These are phyloP conservation scores for Deilephila porcellus DNA, from an alignment of 2,888 invertebrate genomes.

Conservation along the genomic window DNA sequence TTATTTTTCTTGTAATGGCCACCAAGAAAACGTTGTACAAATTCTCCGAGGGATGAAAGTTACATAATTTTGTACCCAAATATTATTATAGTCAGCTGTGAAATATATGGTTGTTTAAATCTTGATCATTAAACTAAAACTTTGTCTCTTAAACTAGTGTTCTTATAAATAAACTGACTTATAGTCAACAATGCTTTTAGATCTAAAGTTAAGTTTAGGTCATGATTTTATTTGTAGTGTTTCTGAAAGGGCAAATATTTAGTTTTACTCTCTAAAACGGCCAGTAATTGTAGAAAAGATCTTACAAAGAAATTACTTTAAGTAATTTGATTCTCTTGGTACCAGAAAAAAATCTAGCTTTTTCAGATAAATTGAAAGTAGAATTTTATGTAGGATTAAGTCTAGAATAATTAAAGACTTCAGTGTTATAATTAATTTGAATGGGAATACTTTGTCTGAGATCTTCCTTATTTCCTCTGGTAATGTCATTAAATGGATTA, in stretches of 20 bases:
- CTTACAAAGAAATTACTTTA: slow-evolving; percentile 17
- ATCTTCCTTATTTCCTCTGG: not conserved
- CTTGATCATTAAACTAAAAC: too few relatives aligned
- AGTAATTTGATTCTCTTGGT: slow-evolving; percentile 19
- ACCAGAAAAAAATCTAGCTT: slow-evolving; percentile 8
- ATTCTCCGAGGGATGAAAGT: too few relatives aligned
- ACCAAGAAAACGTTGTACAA: too few relatives aligned
- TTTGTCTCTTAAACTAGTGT: too few relatives aligned
- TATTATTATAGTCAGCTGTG: too few relatives aligned
- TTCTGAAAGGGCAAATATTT: not conserved
- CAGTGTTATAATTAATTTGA: slow-evolving; percentile 1
- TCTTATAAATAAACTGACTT: too few relatives aligned
- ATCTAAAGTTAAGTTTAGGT: not conserved
- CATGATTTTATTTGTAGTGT: not conserved
- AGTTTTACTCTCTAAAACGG: not conserved
- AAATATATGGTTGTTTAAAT: too few relatives aligned
- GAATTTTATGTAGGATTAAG: slow-evolving; percentile 5
- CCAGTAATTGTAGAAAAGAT: slow-evolving; percentile 2
- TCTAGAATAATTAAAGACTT: slow-evolving; percentile 1
- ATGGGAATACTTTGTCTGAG: not conserved
- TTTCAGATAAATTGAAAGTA: slow-evolving; percentile 19
- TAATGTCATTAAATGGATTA: too few relatives aligned
- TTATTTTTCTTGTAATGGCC: too few relatives aligned
- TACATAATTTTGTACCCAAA: too few relatives aligned
- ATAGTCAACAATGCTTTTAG: too few relatives aligned